Base-by-base conservation (phyloP, 2,797 vertebrate species). In the Channa striata region DNA sequence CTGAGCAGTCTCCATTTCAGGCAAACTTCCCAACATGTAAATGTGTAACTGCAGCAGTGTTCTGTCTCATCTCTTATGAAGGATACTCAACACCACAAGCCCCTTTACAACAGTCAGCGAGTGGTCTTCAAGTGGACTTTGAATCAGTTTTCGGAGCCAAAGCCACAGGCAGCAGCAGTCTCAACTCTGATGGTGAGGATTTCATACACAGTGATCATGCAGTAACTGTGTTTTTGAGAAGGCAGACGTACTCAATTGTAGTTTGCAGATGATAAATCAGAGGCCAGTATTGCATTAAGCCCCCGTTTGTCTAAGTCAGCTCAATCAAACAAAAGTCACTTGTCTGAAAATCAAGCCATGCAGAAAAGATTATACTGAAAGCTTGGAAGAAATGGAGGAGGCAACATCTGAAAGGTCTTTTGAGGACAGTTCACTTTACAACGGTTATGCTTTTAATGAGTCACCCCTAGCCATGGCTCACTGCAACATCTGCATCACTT, bases 141-240 rank as follows among this genome's bases (percentile, higher is more conserved):
- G 98, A 99, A 92, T 99, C 98, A 17, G 98, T 99, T 72, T 99
- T 99, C 91, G 98, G 98, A 94, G 95, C 96, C 93, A 99, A 98
- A 93, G 96, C 97, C 84, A 69, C 95, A 53, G 93, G 93, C 68
- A 95, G 93, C 66, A 93, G 94, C 90, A 94, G 94, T 85, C 86
- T 96, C 86, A 96, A 96, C 89, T 93, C 95, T 89, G 94, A 96
- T 70, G 98, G 98, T 99, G 95, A 96, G 94, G 33, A 65, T 46
- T 44, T 72, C 21, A 20, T 50, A 25, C 67, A 6, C 11, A 42
- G 19, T 17, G 8, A 50, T 52, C 8, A 13, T 54, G 8, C 46
- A 52, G 46, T 23, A 49, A 16, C 23, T 34, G 52, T 49, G 23
- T 16, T 8, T 54, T 21, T 20, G 14, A 16, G 2, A 4, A 50